Percentiles rank a stretch among this genome's conserved stretches.
phyloP scores from a whole-genome alignment of 2,888 invertebrate species.

The Thyatira batis region DNA sequence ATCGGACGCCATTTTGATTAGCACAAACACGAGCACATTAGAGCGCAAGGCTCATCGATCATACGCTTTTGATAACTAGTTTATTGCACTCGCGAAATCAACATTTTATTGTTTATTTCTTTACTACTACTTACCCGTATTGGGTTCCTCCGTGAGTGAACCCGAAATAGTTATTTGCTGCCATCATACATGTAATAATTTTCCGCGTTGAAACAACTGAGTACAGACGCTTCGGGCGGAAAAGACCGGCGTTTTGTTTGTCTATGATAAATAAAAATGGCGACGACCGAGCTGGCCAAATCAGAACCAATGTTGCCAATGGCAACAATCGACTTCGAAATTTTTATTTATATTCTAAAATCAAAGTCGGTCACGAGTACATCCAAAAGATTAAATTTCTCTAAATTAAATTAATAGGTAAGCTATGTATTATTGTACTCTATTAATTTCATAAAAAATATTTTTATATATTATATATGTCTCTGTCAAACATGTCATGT shows the following conservation, averaged over 20 bases:
- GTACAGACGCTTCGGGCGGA: slow-evolving; percentile 72
- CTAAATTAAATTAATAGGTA: no score
- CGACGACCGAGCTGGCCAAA: slow-evolving; percentile 15
- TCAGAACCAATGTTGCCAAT: not conserved
- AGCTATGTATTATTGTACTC: no score
- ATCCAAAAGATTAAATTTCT: no score
- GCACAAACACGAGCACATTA: slow-evolving; percentile 56
- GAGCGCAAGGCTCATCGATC: slow-evolving; percentile 43
- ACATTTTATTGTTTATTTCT: slow-evolving; percentile 21
- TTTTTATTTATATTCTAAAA: not conserved
- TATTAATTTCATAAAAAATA: no score
- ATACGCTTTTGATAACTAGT: slow-evolving; percentile 14
- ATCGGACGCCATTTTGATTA: slow-evolving; percentile 78
- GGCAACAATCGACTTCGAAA: not conserved
- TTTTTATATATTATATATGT: no score
- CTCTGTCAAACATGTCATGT: no score
- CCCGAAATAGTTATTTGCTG: slow-evolving; percentile 97
- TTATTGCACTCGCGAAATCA: slow-evolving; percentile 15
- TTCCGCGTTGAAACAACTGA: slow-evolving; percentile 72
- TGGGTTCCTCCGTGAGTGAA: slow-evolving; percentile 97
- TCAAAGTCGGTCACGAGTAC: no score
- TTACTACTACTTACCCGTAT: slow-evolving; percentile 87
- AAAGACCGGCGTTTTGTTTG: slow-evolving; percentile 74
- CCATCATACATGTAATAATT: slow-evolving; percentile 86
- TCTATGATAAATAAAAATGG: slow-evolving; percentile 59